Percentiles rank a stretch among this genome's conserved stretches.
phyloP scores from a whole-genome alignment of 2,113 vertebrate species.

The Apus apus region DNA sequence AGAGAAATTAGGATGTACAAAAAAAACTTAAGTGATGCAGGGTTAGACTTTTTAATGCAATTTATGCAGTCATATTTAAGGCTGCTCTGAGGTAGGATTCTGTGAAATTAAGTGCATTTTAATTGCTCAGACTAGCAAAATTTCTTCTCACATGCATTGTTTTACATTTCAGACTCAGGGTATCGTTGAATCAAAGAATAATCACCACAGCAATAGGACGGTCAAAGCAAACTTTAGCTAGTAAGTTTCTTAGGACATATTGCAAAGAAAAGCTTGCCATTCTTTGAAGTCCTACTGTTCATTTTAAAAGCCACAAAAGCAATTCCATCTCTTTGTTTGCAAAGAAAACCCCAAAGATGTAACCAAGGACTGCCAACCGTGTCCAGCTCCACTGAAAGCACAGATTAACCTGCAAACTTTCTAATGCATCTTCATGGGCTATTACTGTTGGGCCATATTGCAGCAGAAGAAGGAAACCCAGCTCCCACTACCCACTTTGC shows the following conservation, averaged over 20 bases:
- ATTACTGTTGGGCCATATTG: neutral
- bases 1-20: neutral
- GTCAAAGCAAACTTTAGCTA: neutral
- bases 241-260: neutral
- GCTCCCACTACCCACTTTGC: neutral
- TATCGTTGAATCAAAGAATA: neutral
- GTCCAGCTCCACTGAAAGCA: neutral
- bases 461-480: neutral
- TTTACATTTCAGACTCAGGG: neutral
- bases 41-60: neutral
- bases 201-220: neutral
- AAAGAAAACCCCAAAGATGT: neutral
- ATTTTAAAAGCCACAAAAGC: neutral
- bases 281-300: neutral
- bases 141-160: neutral
- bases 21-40: neutral
- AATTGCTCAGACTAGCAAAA: neutral
- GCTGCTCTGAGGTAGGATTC: neutral
- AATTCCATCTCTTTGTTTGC: neutral
- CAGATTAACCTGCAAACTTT: neutral
- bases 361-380: neutral
- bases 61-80: neutral
- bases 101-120: neutral
- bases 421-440: neutral
- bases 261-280: neutral